A percentile compares a stretch with the other conserved stretches of the same genome.
Evolutionary conservation across 2,113 vertebrate genomes (phyloP).

Genomic region (Glaucidium brasilianum): DNA sequence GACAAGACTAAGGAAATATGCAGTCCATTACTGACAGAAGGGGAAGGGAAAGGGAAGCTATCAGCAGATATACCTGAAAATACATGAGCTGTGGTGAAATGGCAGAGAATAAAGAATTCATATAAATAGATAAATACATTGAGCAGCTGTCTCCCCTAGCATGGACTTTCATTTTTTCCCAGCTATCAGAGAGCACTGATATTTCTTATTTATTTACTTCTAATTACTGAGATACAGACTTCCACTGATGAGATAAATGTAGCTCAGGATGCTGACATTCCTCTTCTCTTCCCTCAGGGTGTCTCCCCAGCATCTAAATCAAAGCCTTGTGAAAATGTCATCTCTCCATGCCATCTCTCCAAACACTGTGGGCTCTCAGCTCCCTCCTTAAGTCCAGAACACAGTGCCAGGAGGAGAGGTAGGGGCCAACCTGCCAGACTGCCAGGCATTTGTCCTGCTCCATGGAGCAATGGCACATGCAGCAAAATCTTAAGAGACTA

Average conservation of each 20-base stretch:
- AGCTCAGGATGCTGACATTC: neutral
- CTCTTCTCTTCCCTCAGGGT: neutral
- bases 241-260: constrained; percentile 11
- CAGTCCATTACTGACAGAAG: neutral
- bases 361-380: rapidly evolving
- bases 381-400: neutral
- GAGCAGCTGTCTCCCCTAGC: neutral
- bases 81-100: neutral
- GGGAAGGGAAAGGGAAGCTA: neutral
- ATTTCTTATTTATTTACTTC: constrained; percentile 41
- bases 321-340: neutral
- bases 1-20: neutral
- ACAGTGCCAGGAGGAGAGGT: neutral
- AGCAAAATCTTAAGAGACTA: neutral
- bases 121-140: neutral
- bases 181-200: constrained; percentile 10
- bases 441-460: neutral
- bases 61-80: neutral
- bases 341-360: neutral
- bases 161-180: neutral
- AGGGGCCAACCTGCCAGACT: neutral
- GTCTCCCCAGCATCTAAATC: neutral
- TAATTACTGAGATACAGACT: constrained; percentile 7
- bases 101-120: neutral
- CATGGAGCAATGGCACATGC: neutral